phyloP scores from a whole-genome alignment of 2,113 vertebrate species.

The Ammospiza nelsoni region DNA sequence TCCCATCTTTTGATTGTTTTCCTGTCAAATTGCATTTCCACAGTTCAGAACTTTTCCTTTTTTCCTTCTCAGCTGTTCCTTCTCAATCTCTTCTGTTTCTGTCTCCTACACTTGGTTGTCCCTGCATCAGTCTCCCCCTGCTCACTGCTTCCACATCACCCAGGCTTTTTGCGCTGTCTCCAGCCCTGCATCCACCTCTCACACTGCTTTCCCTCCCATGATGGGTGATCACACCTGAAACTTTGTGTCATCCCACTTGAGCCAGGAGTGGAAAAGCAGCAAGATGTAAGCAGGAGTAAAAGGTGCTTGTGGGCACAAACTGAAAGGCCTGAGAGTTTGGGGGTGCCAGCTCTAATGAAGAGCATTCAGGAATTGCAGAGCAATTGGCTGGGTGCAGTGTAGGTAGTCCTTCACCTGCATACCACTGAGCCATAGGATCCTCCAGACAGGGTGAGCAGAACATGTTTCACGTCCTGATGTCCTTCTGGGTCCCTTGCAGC shows the following conservation, averaged over 20 bases:
- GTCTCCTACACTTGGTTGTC: not conserved
- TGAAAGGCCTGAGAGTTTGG: not conserved
- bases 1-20: not conserved
- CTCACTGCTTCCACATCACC: not conserved
- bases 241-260: not conserved
- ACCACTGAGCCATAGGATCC: not conserved
- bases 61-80: not conserved
- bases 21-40: not conserved
- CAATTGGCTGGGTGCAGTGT: not conserved
- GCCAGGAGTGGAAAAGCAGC: not conserved
- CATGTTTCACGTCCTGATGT: not conserved
- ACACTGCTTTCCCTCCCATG: not conserved
- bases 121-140: not conserved
- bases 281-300: not conserved
- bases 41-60: not conserved
- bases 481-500: conserved; percentile 72
- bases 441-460: not conserved
- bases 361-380: not conserved
- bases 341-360: not conserved
- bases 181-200: not conserved
- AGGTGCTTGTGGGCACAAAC: not conserved
- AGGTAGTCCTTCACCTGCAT: not conserved
- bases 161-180: not conserved
- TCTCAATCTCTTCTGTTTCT: not conserved
- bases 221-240: not conserved